A percentile compares a stretch with the other conserved stretches of the same genome.
Conservation (phyloP, 2,113 vertebrate species). For the Cynopterus brachyotis region DNA sequence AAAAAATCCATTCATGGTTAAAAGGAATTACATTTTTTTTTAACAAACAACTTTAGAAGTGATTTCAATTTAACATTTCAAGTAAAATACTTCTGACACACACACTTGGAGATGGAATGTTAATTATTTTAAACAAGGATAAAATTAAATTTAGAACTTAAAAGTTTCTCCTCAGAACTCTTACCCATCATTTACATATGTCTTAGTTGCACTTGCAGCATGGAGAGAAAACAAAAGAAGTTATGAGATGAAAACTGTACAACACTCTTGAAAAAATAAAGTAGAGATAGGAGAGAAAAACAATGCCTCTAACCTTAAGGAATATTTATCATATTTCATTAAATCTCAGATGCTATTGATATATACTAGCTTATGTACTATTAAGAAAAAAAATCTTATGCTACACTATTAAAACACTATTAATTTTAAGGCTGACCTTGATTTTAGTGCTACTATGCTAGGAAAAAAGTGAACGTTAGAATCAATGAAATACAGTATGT, state of each 20-base stretch:
- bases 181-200: conserved; percentile 84
- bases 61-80: neutral
- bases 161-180: conserved; percentile 68
- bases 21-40: neutral
- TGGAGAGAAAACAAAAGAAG: conserved; percentile 89
- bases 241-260: conserved; percentile 81
- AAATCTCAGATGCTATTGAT: neutral
- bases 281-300: neutral
- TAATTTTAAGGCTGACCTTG: neutral
- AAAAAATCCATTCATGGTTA: neutral
- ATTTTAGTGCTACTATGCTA: neutral
- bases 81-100: neutral
- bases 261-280: conserved; percentile 62
- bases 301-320: neutral
- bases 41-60: neutral
- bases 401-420: neutral
- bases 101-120: neutral
- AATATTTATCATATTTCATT: neutral
- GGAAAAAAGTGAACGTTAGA: neutral
- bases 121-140: neutral
- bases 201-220: conserved; percentile 90
- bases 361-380: neutral
- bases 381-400: neutral
- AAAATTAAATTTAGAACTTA: conserved; percentile 65
- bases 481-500: neutral